Evolutionary conservation across 2,797 vertebrate genomes (phyloP), one percentile per base, ranked within the genome.

Genomic region (Anas capensis): DNA sequence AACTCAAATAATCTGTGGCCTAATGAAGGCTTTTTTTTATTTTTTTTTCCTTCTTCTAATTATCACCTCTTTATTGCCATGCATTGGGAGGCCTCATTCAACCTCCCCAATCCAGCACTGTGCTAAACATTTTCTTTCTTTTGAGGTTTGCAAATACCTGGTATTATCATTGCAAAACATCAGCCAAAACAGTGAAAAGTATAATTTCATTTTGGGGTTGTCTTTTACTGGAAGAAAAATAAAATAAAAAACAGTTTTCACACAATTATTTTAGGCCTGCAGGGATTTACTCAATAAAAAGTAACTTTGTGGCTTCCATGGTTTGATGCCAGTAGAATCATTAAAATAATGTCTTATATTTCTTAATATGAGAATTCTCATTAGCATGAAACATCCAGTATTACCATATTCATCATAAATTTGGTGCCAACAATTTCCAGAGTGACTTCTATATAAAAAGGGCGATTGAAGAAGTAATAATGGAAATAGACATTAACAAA

Each of bases 331-430:
- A 97, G 89, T 72, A 97, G 94, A 96, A 96, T 94, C 94, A 95
- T 97, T 96, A 96, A 96, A 96, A 96, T 97, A 95, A 97, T 95
- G 58, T 73, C 92, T 92, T 95, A 82, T 90, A 96, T 96, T 95
- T 94, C 85, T 95, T 95, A 95, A 95, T 96, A 96, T 95, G 94
- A 93, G 62, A 88, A 83, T 97, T 90, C 93, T 96, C 95, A 96
- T 97, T 96, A 96, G 86, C 92, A 82, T 70, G 91, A 90, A 91
- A 90, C 89, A 94, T 95, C 79, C 87, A 95, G 84, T 95, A 95
- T 96, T 94, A 96, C 82, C 81, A 91, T 91, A 94, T 94, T 95
- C 87, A 96, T 96, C 94, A 93, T 91, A 95, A 95, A 96, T 94
- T 94, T 77, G 3, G 91, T 96, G 92, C 95, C 96, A 97, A 93